Conservation (phyloP, 37 sponge, comb jelly and placozoan species). For the Tethya wilhelma region DNA sequence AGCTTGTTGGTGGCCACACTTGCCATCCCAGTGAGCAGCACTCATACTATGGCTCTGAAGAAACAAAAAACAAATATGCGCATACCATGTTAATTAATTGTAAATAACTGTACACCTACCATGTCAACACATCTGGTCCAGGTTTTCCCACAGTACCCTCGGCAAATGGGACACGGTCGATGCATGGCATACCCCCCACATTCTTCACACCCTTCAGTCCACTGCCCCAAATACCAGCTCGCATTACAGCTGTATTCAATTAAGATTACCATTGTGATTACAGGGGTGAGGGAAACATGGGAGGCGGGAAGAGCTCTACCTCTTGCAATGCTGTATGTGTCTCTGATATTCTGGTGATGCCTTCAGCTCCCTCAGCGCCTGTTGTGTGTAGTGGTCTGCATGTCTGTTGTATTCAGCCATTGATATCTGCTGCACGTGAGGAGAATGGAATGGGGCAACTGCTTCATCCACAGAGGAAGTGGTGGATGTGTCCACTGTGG, state of each 20-base stretch:
- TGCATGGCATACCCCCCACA: constrained; percentile 57
- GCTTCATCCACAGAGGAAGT: not conserved
- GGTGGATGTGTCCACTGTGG: not conserved
- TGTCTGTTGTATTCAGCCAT: constrained; percentile 30
- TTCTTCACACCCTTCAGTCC: constrained; percentile 20
- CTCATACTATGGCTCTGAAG: constrained; percentile 32
- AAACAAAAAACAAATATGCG: not conserved
- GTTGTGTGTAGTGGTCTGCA: constrained; percentile 32
- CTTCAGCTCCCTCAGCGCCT: constrained; percentile 36
- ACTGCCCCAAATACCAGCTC: constrained; percentile 37
- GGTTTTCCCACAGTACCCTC: constrained; percentile 41
- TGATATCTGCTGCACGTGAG: constrained; percentile 9
- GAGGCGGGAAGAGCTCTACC: constrained; percentile 6
- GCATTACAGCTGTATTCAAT: constrained; percentile 38
- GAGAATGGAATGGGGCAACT: constrained; percentile 2
- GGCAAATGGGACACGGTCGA: constrained; percentile 43
- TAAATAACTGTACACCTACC: constrained; percentile 4
- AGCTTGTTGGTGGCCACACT: constrained; percentile 38
- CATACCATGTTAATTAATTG: not conserved
- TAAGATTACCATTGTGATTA: not conserved
- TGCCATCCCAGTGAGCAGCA: constrained; percentile 50
- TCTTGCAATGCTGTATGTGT: constrained; percentile 30
- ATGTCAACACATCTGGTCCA: constrained; percentile 50
- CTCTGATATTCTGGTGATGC: constrained; percentile 46
- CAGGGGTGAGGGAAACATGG: not conserved